These are phyloP conservation scores for Drosophila bunnanda DNA, from an alignment of 2,888 invertebrate genomes.

Conservation along the genomic window DNA sequence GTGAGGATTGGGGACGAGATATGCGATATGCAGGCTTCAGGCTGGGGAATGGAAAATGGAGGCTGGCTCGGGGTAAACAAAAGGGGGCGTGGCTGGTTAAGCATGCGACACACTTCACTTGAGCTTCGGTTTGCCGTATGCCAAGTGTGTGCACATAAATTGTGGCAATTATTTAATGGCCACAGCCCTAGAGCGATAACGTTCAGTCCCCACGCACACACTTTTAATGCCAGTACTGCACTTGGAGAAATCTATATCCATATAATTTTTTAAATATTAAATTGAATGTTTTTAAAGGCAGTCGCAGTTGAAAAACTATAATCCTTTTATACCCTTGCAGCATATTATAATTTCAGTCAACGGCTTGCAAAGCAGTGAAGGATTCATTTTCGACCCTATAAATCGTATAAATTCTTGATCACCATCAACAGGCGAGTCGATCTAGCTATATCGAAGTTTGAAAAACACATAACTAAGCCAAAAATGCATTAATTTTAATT, in stretches of 20 bases:
- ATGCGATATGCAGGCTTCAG: not conserved
- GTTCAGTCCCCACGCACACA: conserved; percentile 23
- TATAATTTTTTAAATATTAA: no score
- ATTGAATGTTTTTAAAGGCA: no score
- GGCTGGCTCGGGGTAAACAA: not conserved
- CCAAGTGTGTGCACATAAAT: conserved; percentile 76
- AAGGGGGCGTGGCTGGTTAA: not conserved
- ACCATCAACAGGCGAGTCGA: no score
- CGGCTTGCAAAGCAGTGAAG: no score
- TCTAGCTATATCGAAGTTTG: no score
- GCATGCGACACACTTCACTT: conserved; percentile 46
- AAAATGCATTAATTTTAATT: no score
- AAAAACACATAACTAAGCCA: no score
- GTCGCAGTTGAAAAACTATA: no score
- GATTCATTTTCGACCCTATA: no score
- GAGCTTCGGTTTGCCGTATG: conserved; percentile 48
- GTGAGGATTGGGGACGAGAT: not conserved
- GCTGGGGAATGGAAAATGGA: not conserved
- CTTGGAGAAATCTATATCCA: not conserved
- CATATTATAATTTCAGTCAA: no score
- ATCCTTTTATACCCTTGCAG: no score
- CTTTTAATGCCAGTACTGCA: conserved; percentile 3
- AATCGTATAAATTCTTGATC: no score
- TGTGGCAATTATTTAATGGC: conserved; percentile 75
- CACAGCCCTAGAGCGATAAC: conserved; percentile 62